phyloP scores from a whole-genome alignment of 2,888 invertebrate genomes.

The Noctua pronuba region DNA sequence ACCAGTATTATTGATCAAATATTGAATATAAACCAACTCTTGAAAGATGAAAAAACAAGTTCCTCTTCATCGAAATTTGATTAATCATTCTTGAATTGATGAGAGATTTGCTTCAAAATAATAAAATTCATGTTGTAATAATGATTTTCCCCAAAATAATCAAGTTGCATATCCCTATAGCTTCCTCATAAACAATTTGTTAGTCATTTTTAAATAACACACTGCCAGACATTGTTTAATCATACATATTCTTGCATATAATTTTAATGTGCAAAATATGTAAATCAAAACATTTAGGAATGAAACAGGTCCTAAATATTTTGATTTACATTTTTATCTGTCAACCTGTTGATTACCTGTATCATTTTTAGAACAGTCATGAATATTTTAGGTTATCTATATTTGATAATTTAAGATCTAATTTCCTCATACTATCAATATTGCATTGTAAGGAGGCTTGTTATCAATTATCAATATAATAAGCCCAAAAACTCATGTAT shows the following conservation, averaged over 20 bases:
- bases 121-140: not conserved
- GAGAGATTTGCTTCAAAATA: not conserved
- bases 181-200: not conserved
- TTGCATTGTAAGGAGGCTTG: slow-evolving; percentile 3
- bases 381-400: slow-evolving; percentile 51
- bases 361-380: not conserved
- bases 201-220: not conserved
- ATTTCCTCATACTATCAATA: slow-evolving; percentile 29
- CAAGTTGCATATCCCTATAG: not conserved
- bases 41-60: not conserved
- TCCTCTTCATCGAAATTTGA: not conserved
- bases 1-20: slow-evolving; percentile 45
- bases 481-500: not conserved
- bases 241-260: not conserved
- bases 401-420: not conserved
- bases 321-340: no score
- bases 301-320: no score
- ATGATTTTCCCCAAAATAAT: not conserved
- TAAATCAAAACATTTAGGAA: slow-evolving; percentile 24
- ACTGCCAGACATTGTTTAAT: not conserved
- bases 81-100: not conserved
- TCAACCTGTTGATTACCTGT: slow-evolving; percentile 36
- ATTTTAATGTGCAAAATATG: slow-evolving; percentile 25
- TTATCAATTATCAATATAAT: slow-evolving; percentile 31
- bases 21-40: not conserved